Conservation (phyloP, 2,888 invertebrate genomes). For the Andrena haemorrhoa region DNA sequence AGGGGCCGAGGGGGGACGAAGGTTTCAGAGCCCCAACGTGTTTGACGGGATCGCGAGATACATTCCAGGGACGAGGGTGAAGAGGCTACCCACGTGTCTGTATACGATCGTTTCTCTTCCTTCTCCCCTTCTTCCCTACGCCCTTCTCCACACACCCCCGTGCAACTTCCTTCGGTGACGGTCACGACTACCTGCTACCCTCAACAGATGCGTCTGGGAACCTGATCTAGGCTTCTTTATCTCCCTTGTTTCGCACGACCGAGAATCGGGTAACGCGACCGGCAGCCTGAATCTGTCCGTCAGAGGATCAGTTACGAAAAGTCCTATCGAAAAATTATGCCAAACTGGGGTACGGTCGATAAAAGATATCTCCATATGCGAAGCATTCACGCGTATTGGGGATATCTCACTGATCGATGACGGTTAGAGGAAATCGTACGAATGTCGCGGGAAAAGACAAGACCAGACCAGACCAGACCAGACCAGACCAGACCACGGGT, state of each 20-base stretch:
- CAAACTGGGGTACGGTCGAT: too few relatives aligned
- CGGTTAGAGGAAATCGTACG: background rate
- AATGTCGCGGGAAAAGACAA: background rate
- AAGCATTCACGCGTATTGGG: background rate
- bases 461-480: too few relatives aligned
- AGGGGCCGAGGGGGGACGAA: too few relatives aligned
- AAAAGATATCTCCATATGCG: background rate
- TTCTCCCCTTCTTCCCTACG: background rate
- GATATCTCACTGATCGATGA: background rate
- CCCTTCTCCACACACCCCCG: background rate
- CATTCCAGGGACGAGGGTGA: slow-evolving; percentile 77
- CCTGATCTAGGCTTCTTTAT: slow-evolving; percentile 32
- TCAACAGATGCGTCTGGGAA: slow-evolving; percentile 46
- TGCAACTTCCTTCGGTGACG: slow-evolving; percentile 38
- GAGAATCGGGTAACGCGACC: slow-evolving; percentile 3
- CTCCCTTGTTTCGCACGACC: background rate
- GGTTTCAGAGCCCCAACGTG: slow-evolving; percentile 42
- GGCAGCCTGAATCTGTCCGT: background rate
- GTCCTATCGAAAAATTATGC: too few relatives aligned
- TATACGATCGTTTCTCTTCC: slow-evolving; percentile 51
- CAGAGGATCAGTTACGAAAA: background rate
- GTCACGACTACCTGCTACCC: slow-evolving; percentile 66
- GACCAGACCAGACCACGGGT: slow-evolving; percentile 4
- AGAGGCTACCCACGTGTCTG: slow-evolving; percentile 55
- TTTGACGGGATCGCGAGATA: slow-evolving; percentile 72